Evolutionary conservation across 2,888 invertebrate genomes (phyloP), one percentile per base, ranked within the genome.

Genomic region (Heliconius ismenius): DNA sequence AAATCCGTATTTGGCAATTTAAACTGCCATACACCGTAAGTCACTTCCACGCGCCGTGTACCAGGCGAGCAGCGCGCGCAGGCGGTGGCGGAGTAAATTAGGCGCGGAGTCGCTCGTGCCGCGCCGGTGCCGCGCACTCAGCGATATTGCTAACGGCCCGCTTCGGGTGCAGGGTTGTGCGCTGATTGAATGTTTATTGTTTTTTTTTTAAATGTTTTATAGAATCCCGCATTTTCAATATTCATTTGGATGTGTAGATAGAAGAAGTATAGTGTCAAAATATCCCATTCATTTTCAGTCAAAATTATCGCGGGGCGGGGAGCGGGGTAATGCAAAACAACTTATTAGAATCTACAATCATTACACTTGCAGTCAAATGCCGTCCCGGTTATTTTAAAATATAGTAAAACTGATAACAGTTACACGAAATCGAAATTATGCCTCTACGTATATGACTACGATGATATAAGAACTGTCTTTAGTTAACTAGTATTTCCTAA

Each of bases 121-220:
- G 89, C 32, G 32, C 32, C 32, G 32, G 77, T 79, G 79, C 83
- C 88, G 89, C 91, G 89, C 90, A 91, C 92, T 92, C 91, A 91
- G 92, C 91, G 91, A 91, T 92, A 92, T 92, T 92, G 91, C 92
- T 92, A 91, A 91, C 91, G 91, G 90, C 90, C 91, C 91, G 91
- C 90, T 88, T 88, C 88, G 87, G 79, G 62, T 39, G 58, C 64
- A 76, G 76, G 76, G 75, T 76, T 76, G 63, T 64, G 54, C 64
- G 15, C 15, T 26, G 15, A 26, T 26, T 4, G 15, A 26, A 2
- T 15, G 15, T 49, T 49, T 49, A 58, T 21, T 58, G 9, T 58
- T 1, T 9, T n/a, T 58, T 58, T n/a, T n/a, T 58, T 10, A 1
- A 54, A 54, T n/a, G 18, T n/a, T 54, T n/a, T 21, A 21, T 21